phyloP scores from a whole-genome alignment of 2,888 invertebrate species.

The Apamea sordens region DNA sequence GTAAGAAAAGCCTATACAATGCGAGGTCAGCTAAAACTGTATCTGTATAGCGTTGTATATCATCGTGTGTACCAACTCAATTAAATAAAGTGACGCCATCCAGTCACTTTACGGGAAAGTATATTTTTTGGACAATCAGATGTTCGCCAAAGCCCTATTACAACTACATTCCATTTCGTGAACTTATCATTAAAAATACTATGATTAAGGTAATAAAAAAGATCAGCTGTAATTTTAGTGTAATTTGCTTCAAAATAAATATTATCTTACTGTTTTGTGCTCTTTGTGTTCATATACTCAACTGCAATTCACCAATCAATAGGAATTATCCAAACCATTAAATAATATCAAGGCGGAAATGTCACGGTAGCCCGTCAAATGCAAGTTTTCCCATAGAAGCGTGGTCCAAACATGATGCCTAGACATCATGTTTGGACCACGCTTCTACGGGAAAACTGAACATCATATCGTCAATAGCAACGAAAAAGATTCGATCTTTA shows the following conservation, averaged over 20 bases:
- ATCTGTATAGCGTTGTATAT: neutral
- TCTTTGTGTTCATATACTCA: neutral
- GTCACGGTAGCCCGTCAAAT: neutral
- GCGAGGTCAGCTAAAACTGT: neutral
- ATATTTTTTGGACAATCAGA: neutral
- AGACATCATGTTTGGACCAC: no score
- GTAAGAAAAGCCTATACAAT: neutral
- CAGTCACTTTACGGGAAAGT: neutral
- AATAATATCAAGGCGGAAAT: neutral
- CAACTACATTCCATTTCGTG: slow-evolving; percentile 28
- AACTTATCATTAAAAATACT: neutral
- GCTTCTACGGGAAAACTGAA: no score
- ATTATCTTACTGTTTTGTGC: neutral
- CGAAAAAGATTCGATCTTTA: neutral
- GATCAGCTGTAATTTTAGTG: neutral
- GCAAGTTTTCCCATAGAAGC: neutral
- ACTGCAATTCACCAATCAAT: neutral
- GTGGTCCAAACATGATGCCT: neutral
- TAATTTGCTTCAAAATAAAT: neutral
- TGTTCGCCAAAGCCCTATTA: slow-evolving; percentile 14
- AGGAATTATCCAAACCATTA: neutral
- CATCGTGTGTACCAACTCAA: neutral
- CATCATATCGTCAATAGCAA: neutral
- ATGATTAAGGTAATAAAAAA: neutral
- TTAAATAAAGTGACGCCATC: neutral